Conservation (phyloP, 2,797 vertebrate genomes). For the Microchirus variegatus region DNA sequence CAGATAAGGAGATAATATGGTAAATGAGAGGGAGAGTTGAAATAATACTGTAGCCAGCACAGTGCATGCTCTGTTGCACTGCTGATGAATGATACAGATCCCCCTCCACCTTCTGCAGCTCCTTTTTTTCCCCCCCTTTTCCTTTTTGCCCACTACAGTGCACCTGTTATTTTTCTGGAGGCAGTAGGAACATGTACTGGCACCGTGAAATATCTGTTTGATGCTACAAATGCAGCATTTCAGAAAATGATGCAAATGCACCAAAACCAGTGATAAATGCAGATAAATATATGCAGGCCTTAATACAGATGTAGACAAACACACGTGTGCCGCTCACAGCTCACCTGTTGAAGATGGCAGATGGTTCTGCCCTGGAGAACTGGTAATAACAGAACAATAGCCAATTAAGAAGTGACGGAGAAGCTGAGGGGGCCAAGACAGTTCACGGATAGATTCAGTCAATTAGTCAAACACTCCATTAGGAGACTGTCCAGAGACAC, state of each 20-base stretch:
- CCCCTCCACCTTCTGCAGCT: slow-evolving; percentile 48
- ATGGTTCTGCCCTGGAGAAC: slow-evolving; percentile 73
- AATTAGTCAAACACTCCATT: slow-evolving; percentile 71
- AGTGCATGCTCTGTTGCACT: slow-evolving; percentile 70
- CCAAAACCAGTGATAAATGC: slow-evolving; percentile 9
- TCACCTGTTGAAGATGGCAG: slow-evolving; percentile 75
- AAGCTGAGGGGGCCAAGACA: slow-evolving; percentile 57
- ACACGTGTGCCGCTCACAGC: slow-evolving; percentile 32
- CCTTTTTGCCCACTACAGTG: slow-evolving; percentile 7
- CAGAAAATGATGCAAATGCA: slow-evolving; percentile 3
- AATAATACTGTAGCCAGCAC: slow-evolving; percentile 67
- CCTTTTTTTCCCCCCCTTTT: slow-evolving; percentile 13
- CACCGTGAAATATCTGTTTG: neutral
- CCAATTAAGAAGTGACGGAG: slow-evolving; percentile 70
- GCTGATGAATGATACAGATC: slow-evolving; percentile 71
- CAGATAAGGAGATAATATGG: slow-evolving; percentile 77
- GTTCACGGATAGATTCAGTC: slow-evolving; percentile 70
- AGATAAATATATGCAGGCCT: slow-evolving; percentile 35
- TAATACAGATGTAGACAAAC: slow-evolving; percentile 59
- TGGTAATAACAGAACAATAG: slow-evolving; percentile 72
- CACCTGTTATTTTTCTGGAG: neutral
- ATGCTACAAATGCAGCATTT: slow-evolving; percentile 6
- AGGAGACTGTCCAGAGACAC: slow-evolving; percentile 61
- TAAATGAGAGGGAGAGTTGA: slow-evolving; percentile 77
- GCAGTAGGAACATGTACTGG: neutral